These are phyloP conservation scores for Eulacestoma nigropectus DNA, from an alignment of 2,113 vertebrate species.

Conservation along the genomic window DNA sequence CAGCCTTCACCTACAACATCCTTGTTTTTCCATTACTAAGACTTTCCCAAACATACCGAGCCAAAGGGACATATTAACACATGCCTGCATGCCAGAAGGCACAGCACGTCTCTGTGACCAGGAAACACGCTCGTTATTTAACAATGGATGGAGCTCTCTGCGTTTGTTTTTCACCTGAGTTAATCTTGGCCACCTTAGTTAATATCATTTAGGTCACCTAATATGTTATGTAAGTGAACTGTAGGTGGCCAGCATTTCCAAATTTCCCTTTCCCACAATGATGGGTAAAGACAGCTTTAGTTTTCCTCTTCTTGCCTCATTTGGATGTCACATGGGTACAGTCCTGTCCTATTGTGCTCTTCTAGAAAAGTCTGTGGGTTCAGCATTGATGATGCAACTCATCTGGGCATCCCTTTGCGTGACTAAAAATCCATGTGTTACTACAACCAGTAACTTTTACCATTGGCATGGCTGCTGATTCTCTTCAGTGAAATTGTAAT, in stretches of 20 bases:
- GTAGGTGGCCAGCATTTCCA: background rate
- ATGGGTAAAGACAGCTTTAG: background rate
- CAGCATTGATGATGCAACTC: background rate
- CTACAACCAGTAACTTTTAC: background rate
- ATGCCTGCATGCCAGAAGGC: slow-evolving; percentile 7
- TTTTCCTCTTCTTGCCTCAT: background rate
- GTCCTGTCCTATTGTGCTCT: background rate
- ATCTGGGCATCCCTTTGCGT: background rate
- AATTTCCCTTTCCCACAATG: background rate
- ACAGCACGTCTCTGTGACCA: background rate
- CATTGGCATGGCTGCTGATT: background rate
- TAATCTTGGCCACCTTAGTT: background rate
- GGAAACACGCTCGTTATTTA: background rate
- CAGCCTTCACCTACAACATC: slow-evolving; percentile 40
- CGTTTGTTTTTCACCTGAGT: background rate
- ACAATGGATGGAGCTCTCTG: background rate
- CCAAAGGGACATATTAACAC: slow-evolving; percentile 22
- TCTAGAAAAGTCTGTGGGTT: background rate
- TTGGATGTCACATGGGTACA: background rate
- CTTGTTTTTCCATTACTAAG: slow-evolving; percentile 55
- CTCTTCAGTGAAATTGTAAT: background rate
- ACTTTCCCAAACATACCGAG: background rate
- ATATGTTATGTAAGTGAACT: background rate
- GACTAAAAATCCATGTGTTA: background rate
- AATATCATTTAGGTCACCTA: background rate